phyloP scores from a whole-genome alignment of 2,113 vertebrate genomes.

The Cyphomyrus plagiostoma region DNA sequence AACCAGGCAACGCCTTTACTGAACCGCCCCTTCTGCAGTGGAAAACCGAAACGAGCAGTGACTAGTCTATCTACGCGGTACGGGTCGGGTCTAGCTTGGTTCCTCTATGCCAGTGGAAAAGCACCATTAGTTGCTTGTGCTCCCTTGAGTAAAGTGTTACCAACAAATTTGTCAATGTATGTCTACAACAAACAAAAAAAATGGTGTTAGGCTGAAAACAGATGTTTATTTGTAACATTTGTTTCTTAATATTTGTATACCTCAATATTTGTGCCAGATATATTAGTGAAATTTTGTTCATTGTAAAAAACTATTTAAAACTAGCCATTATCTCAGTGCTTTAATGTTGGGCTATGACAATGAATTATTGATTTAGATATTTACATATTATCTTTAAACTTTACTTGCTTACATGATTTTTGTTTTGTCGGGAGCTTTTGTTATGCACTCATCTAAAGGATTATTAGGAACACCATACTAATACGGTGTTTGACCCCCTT shows the following conservation, averaged over 20 bases:
- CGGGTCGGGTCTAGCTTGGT: background rate
- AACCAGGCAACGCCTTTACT: background rate
- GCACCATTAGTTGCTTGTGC: background rate
- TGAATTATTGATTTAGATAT: background rate
- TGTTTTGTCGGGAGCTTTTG: background rate
- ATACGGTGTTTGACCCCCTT: too few species aligned
- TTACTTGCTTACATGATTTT: background rate
- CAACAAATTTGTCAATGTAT: background rate
- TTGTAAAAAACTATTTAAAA: background rate
- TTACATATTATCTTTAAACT: background rate
- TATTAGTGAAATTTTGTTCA: background rate
- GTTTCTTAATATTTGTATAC: background rate
- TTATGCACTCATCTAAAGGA: too few species aligned
- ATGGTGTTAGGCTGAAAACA: background rate
- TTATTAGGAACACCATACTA: too few species aligned
- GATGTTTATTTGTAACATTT: background rate
- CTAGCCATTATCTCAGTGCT: background rate
- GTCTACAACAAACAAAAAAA: background rate
- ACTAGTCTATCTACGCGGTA: background rate
- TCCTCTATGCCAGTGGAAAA: background rate
- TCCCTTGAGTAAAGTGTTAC: background rate
- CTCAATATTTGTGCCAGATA: background rate
- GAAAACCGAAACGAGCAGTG: background rate
- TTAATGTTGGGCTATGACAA: background rate
- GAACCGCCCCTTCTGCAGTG: background rate